Percentiles rank a stretch among this genome's conserved stretches.
Conservation (phyloP, 2,888 invertebrate genomes). For the Idaea dimidiata region DNA sequence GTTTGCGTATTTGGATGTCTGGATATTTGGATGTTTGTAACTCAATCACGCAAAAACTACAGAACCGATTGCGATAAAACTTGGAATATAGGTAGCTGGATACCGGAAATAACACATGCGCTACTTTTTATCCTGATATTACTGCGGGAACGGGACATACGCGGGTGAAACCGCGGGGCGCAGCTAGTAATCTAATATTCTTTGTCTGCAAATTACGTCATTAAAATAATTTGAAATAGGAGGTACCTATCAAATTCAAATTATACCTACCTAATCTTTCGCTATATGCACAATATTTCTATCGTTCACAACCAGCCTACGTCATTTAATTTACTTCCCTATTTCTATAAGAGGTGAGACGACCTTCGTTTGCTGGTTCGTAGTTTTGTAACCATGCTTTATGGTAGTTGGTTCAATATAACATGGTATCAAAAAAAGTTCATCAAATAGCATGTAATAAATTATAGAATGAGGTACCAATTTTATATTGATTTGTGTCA, state of each 20-base stretch:
- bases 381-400: conserved; percentile 14
- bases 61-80: no score
- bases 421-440: neutral
- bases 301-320: neutral
- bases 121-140: no score
- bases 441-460: neutral
- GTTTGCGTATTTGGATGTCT: no score
- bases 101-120: no score
- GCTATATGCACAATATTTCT: neutral
- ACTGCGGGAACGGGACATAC: no score
- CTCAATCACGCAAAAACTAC: no score
- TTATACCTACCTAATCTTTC: neutral
- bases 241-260: neutral
- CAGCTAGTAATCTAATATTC: no score
- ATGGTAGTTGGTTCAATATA: conserved; percentile 3
- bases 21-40: no score
- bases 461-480: neutral
- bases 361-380: conserved; percentile 46
- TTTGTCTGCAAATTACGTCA: neutral
- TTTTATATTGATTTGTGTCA: no score
- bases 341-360: conserved; percentile 57
- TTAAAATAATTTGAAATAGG: neutral
- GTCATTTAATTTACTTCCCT: conserved; percentile 51
- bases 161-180: no score
- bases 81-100: no score